Conservation (phyloP, 1,140 invertebrate genomes). For the Drosophila repletoides region DNA sequence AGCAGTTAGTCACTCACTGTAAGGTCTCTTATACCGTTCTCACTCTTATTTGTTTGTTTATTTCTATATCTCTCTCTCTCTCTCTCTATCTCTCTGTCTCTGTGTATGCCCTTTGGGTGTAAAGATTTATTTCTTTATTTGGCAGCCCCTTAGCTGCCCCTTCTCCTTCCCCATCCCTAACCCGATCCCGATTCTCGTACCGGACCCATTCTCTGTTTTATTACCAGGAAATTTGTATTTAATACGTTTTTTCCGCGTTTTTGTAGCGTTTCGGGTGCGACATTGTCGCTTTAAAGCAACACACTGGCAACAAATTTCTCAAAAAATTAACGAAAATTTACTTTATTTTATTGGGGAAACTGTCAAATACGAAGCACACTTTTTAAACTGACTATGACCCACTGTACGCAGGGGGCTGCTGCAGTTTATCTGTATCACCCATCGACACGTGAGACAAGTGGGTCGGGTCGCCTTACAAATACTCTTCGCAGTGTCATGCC, state of each 20-base stretch:
- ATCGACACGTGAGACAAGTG: slow-evolving; percentile 48
- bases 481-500: too few species aligned
- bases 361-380: too few species aligned
- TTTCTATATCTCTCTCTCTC: not conserved
- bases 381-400: not conserved
- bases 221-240: slow-evolving; percentile 80
- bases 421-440: slow-evolving; percentile 17
- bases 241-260: slow-evolving; percentile 77
- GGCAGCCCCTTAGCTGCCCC: slow-evolving; percentile 38
- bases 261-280: slow-evolving; percentile 53
- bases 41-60: too few species aligned
- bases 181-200: not conserved
- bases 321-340: not conserved
- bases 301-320: slow-evolving; percentile 11
- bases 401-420: not conserved
- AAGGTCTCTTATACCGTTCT: slow-evolving; percentile 29
- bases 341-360: not conserved
- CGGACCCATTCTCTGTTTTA: slow-evolving; percentile 49
- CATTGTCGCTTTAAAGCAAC: slow-evolving; percentile 25
- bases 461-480: slow-evolving; percentile 25
- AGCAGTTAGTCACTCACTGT: slow-evolving; percentile 60
- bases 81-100: slow-evolving; percentile 1
- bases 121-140: slow-evolving; percentile 80
- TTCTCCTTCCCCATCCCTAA: not conserved
- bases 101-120: slow-evolving; percentile 31